Percentiles rank a stretch among this genome's conserved stretches.
phyloP scores from a whole-genome alignment of 2,113 vertebrate genomes.

The Murina feae region DNA sequence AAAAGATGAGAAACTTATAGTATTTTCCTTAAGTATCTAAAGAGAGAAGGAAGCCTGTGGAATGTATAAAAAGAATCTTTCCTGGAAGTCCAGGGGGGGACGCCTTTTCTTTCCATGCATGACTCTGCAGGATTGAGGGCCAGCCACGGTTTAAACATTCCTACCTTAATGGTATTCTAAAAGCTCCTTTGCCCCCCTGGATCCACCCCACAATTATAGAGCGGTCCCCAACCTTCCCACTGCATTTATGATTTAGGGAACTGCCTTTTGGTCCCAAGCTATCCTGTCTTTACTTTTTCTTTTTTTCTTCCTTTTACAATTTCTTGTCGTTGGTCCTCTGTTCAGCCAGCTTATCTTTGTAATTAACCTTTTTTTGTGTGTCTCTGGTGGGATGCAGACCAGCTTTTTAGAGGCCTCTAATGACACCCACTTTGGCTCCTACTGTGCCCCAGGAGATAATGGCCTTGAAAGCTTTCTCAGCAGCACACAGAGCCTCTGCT shows the following conservation, averaged over 20 bases:
- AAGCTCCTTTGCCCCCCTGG: slow-evolving; percentile 1
- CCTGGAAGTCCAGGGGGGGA: neutral
- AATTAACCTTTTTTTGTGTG: slow-evolving; percentile 56
- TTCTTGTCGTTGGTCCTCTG: slow-evolving; percentile 56
- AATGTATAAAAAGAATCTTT: neutral
- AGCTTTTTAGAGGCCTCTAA: slow-evolving; percentile 53
- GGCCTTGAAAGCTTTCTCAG: slow-evolving; percentile 63
- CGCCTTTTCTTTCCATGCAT: neutral
- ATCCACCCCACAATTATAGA: neutral
- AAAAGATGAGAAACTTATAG: neutral
- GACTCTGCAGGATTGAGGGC: slow-evolving; percentile 6
- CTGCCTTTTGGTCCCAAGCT: slow-evolving; percentile 1
- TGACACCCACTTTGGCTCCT: slow-evolving; percentile 66
- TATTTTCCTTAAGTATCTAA: neutral
- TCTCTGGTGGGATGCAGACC: slow-evolving; percentile 35
- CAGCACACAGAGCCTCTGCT: neutral
- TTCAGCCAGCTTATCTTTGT: slow-evolving; percentile 35
- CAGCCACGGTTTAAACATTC: neutral
- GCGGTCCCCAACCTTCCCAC: slow-evolving; percentile 20
- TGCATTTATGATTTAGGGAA: slow-evolving; percentile 28
- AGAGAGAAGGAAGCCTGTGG: neutral
- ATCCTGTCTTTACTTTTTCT: slow-evolving; percentile 17
- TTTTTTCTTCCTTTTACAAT: slow-evolving; percentile 19
- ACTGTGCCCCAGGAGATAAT: slow-evolving; percentile 66
- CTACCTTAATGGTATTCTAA: slow-evolving; percentile 40